A percentile compares a stretch with the other conserved stretches of the same genome.
phyloP scores from a whole-genome alignment of 2,888 invertebrate genomes.

The Hydriomena furcata region DNA sequence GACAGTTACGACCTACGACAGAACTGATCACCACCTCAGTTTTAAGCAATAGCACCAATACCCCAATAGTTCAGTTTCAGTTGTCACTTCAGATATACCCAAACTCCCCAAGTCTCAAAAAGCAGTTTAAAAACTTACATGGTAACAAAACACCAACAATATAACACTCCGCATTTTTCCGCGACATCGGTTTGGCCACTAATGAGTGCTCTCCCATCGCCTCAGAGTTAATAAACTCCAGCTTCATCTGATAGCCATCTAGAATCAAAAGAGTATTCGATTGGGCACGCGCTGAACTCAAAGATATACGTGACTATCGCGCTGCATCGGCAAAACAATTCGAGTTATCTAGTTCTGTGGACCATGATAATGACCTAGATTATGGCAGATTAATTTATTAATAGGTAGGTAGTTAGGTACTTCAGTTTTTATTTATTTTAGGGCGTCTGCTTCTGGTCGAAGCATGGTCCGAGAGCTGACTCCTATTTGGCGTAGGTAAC shows the following conservation, averaged over 20 bases:
- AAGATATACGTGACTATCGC: conserved; percentile 40
- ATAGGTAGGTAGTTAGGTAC: no score
- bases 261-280: conserved; percentile 12
- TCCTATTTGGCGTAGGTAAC: no score
- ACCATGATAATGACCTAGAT: conserved; percentile 26
- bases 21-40: no score
- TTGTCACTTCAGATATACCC: no score
- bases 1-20: no score
- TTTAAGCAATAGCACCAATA: no score
- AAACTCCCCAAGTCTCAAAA: background rate
- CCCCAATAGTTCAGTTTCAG: no score
- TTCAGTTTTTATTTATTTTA: no score
- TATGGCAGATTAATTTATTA: conserved; percentile 16
- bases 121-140: conserved; percentile 31
- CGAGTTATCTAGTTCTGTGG: conserved; percentile 16
- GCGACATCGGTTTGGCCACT: conserved; percentile 40
- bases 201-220: conserved; percentile 29
- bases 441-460: no score
- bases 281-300: conserved; percentile 33
- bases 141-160: conserved; percentile 32
- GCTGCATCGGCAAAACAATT: conserved; percentile 21
- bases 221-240: conserved; percentile 27
- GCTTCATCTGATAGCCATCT: conserved; percentile 12
- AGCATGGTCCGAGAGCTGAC: no score
- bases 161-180: conserved; percentile 43